Base-by-base conservation (phyloP, 2,888 invertebrate species). In the Muschampia plurimacula region DNA sequence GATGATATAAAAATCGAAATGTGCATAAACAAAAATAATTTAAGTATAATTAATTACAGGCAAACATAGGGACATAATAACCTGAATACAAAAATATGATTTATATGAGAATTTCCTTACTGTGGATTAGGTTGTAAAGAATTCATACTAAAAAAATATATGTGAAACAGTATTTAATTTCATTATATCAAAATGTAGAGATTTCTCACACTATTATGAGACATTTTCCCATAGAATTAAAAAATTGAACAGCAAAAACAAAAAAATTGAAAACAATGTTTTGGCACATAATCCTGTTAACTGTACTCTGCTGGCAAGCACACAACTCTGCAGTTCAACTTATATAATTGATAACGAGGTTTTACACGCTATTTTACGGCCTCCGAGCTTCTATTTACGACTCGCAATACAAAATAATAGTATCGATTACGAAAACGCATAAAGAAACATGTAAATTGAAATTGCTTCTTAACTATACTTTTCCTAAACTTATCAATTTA, bases 281-380 rank as follows among this genome's bases (percentile, higher is more conserved):
- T 80, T 79, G 79, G 78, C 80, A 77, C 80, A 77, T 72, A 76
- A 71, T 72, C 55, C 73, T 76, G 75, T 76, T 73, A 69, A 74
- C 74, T 75, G 74, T 81, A 77, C 75, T 79, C 76, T 77, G 73
- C 79, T 81, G 80, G 83, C 84, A 86, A 86, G 79, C 78, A 79
- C 81, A 86, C 79, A 82, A 84, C 77, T 84, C 81, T 80, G 81
- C 82, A 84, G 49, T 81, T 83, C 84, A 82, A 83, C 86, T 90
- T 91, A 89, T 83, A 88, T 89, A 91, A 90, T 87, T 87, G 93
- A 93, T 93, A 92, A 91, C 86, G 84, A 81, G 81, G 82, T 84
- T 88, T 90, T 91, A 87, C 86, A 86, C 83, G 83, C 80, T 74
- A 80, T 89, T 93, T 91, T 91, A 90, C 63, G 72, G 62, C 67